Base-by-base conservation (phyloP, 2,888 invertebrate species). In the Tineola bisselliella region DNA sequence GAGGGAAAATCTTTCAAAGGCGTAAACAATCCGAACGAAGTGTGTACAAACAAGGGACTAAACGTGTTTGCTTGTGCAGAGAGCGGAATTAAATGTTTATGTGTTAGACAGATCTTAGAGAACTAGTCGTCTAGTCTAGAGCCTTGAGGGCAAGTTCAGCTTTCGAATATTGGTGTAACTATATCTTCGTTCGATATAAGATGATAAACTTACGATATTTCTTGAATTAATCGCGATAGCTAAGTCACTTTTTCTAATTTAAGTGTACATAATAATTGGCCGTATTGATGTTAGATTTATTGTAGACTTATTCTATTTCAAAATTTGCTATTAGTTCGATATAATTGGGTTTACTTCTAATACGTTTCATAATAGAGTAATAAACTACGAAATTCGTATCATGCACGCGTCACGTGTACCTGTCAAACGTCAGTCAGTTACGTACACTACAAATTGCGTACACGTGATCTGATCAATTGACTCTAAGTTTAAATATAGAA, bases 161-260 rank as follows among this genome's bases (percentile, higher is more conserved):
- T 87, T 87, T 87, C 86, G 71, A 87, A 87, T 87, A 87, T 87
- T 86, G 86, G 86, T 77, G 70, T 77, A 73, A 70, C 73, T 64
- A 68, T 44, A 33, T 25, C 5, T 25, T 77, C 65, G 66, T 68
- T 71, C 73, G 68, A 72, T 68, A 73, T 78, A 72, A 69, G 68
- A 72, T 78, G 76, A 75, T 74, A 76, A 71, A 71, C 70, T 75
- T n/a, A n/a, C 12, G 13, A 48, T 48, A 48, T 48, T 76, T 75
- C 68, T 71, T 72, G 73, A 69, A 38, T 38, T 48, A 48, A 48
- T 48, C 17, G 17, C 54, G 54, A 25, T 25, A 12, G 54, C 19
- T 25, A 54, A 54, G 18, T 54, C 19, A 17, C 17, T n/a, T 6
- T n/a, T 38, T 8, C 8, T 54, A 54, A 25, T 54, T 54, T 54